phyloP scores from a whole-genome alignment of 2,113 vertebrate species.

The Heliornis fulica region DNA sequence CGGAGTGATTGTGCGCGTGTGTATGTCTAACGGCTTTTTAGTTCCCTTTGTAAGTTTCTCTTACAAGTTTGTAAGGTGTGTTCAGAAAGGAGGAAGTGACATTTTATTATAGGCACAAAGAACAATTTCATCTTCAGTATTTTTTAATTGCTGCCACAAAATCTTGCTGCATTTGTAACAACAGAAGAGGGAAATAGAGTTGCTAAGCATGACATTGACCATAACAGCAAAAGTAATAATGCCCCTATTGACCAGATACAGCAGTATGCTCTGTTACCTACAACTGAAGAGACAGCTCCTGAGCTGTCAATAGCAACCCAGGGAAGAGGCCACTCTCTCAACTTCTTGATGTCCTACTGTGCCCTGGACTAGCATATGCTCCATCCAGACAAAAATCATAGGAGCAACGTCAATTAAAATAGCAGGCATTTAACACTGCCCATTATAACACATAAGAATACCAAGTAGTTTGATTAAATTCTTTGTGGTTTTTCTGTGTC shows the following conservation, averaged over 20 bases:
- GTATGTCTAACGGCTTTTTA: background rate
- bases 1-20: rapidly evolving
- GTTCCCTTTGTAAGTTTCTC: background rate
- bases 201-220: background rate
- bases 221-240: background rate
- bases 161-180: background rate
- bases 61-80: background rate
- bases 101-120: too few species aligned
- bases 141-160: background rate
- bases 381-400: background rate
- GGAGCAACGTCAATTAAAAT: background rate
- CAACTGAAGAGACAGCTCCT: background rate
- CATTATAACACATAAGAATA: background rate
- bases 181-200: background rate
- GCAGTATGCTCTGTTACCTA: background rate
- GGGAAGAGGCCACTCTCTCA: background rate
- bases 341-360: background rate
- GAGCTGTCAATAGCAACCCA: background rate
- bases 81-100: background rate
- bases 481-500: background rate
- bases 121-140: background rate
- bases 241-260: background rate
- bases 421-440: background rate
- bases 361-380: background rate
- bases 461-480: background rate